These are phyloP conservation scores for Psilanteris sp. DNA, from an alignment of 1,140 invertebrate genomes.

Conservation along the genomic window DNA sequence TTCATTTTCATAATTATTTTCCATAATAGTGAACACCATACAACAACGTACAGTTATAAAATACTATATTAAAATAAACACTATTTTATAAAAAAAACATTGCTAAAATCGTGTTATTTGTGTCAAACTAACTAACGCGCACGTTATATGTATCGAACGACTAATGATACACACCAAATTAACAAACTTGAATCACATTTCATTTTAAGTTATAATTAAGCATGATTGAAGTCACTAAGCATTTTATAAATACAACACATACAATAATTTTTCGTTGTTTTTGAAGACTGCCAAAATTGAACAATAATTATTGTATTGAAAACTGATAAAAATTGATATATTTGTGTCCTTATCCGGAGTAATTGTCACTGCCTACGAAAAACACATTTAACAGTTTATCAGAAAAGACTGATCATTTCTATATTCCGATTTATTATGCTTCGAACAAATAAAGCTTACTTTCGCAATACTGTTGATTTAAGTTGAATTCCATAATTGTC, in stretches of 20 bases:
- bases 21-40: too few relatives aligned
- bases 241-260: conserved; percentile 24
- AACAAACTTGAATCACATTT: conserved; percentile 45
- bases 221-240: conserved; percentile 3
- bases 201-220: conserved; percentile 2
- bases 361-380: conserved; percentile 41
- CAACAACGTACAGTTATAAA: too few relatives aligned
- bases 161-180: too few relatives aligned
- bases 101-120: too few relatives aligned
- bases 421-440: too few relatives aligned
- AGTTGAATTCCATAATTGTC: conserved; percentile 26
- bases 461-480: conserved; percentile 6
- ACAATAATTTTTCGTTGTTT: conserved; percentile 1
- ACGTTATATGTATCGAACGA: too few relatives aligned
- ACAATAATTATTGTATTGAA: conserved; percentile 30
- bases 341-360: conserved; percentile 15
- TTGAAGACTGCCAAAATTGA: conserved; percentile 24
- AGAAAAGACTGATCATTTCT: conserved; percentile 72
- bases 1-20: too few relatives aligned
- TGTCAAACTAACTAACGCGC: too few relatives aligned
- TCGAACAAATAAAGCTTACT: too few relatives aligned
- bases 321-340: conserved; percentile 12
- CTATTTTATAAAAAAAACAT: too few relatives aligned
- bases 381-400: conserved; percentile 23
- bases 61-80: too few relatives aligned